Evolutionary conservation across 2,888 invertebrate genomes (phyloP).

Genomic region (Aphodius sticticus): DNA sequence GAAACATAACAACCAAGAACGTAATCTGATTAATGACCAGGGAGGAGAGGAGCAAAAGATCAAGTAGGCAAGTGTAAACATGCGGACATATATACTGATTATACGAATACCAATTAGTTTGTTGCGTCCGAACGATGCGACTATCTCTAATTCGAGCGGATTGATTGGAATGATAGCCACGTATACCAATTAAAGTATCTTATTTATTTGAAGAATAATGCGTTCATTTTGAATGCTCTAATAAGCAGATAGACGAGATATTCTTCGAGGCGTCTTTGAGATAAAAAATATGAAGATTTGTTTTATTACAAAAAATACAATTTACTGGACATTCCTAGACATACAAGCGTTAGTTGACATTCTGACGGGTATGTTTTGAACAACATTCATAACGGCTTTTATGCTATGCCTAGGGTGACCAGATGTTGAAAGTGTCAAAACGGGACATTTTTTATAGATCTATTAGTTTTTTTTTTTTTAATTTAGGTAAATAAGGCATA

Average conservation of each 20-base stretch:
- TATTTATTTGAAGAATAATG: constrained; percentile 4
- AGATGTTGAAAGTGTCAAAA: no score
- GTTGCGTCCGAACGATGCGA: background rate
- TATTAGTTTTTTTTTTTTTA: no score
- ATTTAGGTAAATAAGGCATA: no score
- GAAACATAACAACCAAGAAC: background rate
- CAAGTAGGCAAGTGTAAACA: constrained; percentile 4
- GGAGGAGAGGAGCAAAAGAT: background rate
- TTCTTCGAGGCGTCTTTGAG: background rate
- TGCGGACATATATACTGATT: background rate
- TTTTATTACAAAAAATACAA: background rate
- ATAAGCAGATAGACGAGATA: background rate
- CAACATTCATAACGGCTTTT: no score
- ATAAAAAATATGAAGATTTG: background rate
- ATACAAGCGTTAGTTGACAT: no score
- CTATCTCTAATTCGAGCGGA: background rate
- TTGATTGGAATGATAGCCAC: background rate
- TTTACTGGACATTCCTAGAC: no score
- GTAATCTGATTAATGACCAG: background rate
- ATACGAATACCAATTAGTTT: background rate
- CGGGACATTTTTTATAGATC: no score
- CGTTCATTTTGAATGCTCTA: background rate
- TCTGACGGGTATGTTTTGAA: no score
- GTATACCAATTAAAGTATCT: background rate
- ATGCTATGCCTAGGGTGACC: no score